phyloP scores from a whole-genome alignment of 2,113 vertebrate genomes.

The Baryphthengus martii region DNA sequence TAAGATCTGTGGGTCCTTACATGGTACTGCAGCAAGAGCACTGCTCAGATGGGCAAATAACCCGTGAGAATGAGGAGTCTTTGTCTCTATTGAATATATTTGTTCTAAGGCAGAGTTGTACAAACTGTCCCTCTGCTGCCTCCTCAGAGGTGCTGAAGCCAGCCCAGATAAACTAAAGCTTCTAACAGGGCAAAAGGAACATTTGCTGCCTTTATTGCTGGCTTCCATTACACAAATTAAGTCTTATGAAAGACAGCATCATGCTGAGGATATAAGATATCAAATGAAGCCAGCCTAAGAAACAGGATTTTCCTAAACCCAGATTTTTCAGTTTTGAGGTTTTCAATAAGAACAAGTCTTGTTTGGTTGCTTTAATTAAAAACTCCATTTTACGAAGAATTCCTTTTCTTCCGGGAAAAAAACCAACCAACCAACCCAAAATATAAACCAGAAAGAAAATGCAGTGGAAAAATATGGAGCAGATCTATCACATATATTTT shows the following conservation, averaged over 20 bases:
- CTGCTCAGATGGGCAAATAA: background rate
- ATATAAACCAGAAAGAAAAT: slow-evolving; percentile 5
- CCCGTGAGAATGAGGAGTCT: background rate
- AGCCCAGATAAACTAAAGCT: slow-evolving; percentile 27
- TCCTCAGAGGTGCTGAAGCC: slow-evolving; percentile 36
- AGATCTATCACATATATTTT: background rate
- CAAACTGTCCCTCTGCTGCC: slow-evolving; percentile 32
- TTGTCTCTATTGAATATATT: background rate
- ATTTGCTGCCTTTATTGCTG: slow-evolving; percentile 37
- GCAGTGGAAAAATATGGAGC: background rate
- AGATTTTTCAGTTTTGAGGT: slow-evolving; percentile 11
- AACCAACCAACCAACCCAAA: background rate
- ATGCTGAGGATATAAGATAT: slow-evolving; percentile 39
- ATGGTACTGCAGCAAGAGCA: background rate
- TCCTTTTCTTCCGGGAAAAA: background rate
- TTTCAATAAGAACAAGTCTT: background rate
- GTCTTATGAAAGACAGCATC: slow-evolving; percentile 43
- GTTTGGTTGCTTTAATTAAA: slow-evolving; percentile 29
- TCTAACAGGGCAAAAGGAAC: background rate
- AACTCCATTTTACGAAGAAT: background rate
- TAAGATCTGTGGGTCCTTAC: background rate
- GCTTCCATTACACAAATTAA: slow-evolving; percentile 38
- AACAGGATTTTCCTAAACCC: background rate
- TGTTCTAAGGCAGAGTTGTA: background rate
- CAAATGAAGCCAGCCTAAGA: slow-evolving; percentile 15